Base-by-base conservation (phyloP, 1,140 invertebrate species). In the Streblospio benedicti region DNA sequence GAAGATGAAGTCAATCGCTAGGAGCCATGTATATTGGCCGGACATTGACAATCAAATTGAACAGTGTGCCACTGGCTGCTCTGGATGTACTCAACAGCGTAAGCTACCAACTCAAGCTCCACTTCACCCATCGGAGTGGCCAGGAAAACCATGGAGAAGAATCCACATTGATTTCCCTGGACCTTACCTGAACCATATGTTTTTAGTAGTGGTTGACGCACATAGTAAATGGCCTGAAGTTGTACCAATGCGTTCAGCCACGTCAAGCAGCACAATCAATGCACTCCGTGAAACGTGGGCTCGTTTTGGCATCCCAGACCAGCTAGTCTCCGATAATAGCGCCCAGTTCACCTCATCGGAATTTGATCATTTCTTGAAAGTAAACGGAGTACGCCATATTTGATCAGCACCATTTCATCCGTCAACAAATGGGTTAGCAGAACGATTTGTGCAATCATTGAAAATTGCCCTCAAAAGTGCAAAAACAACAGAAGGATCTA, bases 141-240 rank as follows among this genome's bases (percentile, higher is more conserved):
- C 44, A 57, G 73, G 6, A 69, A 65, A 9, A 27, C 69, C 71
- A 4, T 77, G 71, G 74, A 47, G 52, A 18, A 49, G 73, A 41
- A 18, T 59, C 20, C 4, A 59, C 41, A 23, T 74, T 5, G 79
- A 81, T 69, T 77, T 71, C 66, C 70, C 70, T 18, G 76, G 76
- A 18, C 74, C 76, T 4, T 69, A 80, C 14, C 56, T 66, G n/a
- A 70, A 67, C 6, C 54, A 71, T 59, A 73, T 57, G 50, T 73
- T 76, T 35, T 59, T 82, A 0, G 65, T 82, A 0, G 47, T 83
- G 0, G 72, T 81, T 0, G 80, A 83, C 61, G 71, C 78, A 0
- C 72, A 71, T 58, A 74, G 72, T 9, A 81, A 81, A 65, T 82
- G 71, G 9, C 64, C 65, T 1, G 50, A 67, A 57, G 27, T 55